phyloP scores from a whole-genome alignment of 2,113 vertebrate species.

The Stictonetta naevosa region DNA sequence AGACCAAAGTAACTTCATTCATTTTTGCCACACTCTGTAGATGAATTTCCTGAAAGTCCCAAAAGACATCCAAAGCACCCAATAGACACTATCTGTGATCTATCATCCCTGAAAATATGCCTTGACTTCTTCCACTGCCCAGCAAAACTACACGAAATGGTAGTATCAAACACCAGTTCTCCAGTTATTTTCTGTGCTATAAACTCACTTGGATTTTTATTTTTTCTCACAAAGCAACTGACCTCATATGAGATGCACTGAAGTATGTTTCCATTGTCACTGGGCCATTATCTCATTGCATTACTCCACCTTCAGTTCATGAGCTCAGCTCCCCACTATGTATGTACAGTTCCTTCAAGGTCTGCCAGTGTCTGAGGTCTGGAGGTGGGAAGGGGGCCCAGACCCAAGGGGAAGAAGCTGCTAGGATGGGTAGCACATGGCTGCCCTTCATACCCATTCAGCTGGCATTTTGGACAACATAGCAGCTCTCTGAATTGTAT shows the following conservation, averaged over 20 bases:
- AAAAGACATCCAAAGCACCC: background rate
- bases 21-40: background rate
- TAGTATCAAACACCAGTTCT: background rate
- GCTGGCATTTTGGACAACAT: background rate
- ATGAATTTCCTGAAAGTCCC: background rate
- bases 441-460: background rate
- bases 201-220: background rate
- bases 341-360: background rate
- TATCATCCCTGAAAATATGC: background rate
- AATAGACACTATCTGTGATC: background rate
- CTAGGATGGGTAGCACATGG: background rate
- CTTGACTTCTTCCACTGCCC: background rate
- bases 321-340: background rate
- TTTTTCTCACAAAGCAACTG: background rate
- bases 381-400: background rate
- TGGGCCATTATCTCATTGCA: conserved; percentile 3
- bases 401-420: background rate
- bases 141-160: background rate
- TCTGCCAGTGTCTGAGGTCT: background rate
- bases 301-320: background rate
- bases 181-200: background rate
- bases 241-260: background rate
- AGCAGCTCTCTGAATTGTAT: background rate
- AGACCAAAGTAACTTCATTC: background rate
- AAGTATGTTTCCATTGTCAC: background rate